Base-by-base conservation (phyloP, 2,797 vertebrate genomes). In the Neosalanx taihuensis region DNA sequence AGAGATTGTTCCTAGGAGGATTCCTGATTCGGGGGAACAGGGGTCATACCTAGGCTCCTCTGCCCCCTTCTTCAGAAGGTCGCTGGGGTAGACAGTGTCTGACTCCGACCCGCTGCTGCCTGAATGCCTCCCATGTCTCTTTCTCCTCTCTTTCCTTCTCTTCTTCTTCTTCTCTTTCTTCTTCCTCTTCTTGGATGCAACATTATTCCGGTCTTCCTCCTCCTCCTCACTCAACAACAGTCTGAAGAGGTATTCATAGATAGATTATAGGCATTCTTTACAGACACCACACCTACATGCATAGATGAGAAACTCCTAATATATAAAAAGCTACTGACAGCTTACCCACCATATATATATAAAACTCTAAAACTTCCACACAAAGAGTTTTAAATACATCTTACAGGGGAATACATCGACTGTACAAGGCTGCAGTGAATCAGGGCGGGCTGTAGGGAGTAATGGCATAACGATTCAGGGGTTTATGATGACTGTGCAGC, bases 131-230 rank as follows among this genome's bases (percentile, higher is more conserved):
- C 66, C 85, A 53, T 71, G 93, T 74, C 84, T 92, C 87, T 89
- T 95, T 85, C 90, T 95, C 33, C 75, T 89, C 41, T 91, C 93
- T 63, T 91, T 93, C 77, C 91, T 93, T 56, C 93, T 94, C 70
- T 91, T 95, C 77, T 82, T 95, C 65, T 93, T 95, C 86, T 92
- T 94, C 77, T 94, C 93, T 62, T 89, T 91, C 78, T 91, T 95
- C 81, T 92, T 94, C 88, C 90, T 95, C 76, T 89, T 92, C 76
- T 86, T 92, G 2, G 70, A 33, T 56, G 76, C 75, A 2, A 69
- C 63, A 5, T 73, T 20, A 53, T 71, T 64, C 1, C 81, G 76
- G 13, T 75, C 75, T 1, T 80, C 79, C 6, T 84, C 84, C 59
- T 84, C 86, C 15, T 88, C 89, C 74, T 67, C 86, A 72, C 90